Base-by-base conservation (phyloP, 2,113 vertebrate species). In the Marmota flaviventris region DNA sequence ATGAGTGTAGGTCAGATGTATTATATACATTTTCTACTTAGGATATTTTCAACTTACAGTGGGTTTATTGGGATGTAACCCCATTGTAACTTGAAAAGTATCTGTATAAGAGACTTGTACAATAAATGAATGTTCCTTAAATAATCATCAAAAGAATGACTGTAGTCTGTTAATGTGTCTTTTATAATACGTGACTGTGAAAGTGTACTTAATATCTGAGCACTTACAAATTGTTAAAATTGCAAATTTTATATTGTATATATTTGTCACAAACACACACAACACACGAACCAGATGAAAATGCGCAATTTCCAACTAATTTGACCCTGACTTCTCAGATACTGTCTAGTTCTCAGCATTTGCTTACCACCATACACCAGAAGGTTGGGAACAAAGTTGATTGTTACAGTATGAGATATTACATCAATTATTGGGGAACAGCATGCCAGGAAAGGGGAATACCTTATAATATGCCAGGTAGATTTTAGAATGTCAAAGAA, bases 271-370 rank as follows among this genome's bases (percentile, higher is more conserved):
- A 84, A 14, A 32, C 8, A 34, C 63, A 93, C 14, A 70, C 34
- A 91, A 18, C 69, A 7, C 79, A 56, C 93, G 69, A 95, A 3
- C 65, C 45, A 90, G 48, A 12, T 89, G 14, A 91, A 94, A 96
- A 91, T 37, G 8, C 45, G 18, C 1, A 87, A 42, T 72, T 98
- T 94, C 37, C 48, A 93, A 90, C 72, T 82, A 91, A 51, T 96
- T 96, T 85, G 65, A 83, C 25, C 29, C 65, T 96, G 20, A 92
- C 17, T 37, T 81, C 39, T 45, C 34, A 96, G 67, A 92, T 90
- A 88, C 17, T 93, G 13, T 75, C 63, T 65, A 34, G 29, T 95
- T 94, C 37, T 93, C 24, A 94, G 42, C 29, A 45, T 90, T 96
- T 10, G 78, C 14, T 93, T 92, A 82, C 58, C 77, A 78, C n/a